Evolutionary conservation across 2,113 vertebrate species (phyloP).

Genomic region (Panurus biarmicus): DNA sequence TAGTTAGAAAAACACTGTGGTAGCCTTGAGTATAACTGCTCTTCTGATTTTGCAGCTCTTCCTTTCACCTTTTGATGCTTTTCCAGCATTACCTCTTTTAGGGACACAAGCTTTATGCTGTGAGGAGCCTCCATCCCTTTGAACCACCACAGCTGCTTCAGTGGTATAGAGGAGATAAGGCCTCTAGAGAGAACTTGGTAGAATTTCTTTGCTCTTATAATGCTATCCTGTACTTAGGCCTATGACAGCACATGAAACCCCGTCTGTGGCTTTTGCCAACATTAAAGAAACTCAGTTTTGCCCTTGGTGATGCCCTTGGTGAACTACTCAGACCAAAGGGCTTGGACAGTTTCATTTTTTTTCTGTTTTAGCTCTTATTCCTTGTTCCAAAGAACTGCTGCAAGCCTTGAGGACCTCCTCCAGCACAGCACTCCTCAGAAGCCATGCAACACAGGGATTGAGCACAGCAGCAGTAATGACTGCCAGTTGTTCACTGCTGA

Average conservation of each 20-base stretch:
- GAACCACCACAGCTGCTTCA: background rate
- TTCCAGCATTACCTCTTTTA: background rate
- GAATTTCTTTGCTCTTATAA: background rate
- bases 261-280: background rate
- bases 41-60: background rate
- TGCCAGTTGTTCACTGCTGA: background rate
- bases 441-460: background rate
- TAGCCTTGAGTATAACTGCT: background rate
- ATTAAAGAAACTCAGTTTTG: background rate
- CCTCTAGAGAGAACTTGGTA: background rate
- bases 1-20: background rate
- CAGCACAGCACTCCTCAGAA: background rate
- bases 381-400: background rate
- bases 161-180: background rate
- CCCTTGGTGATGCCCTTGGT: background rate
- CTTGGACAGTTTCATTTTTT: background rate
- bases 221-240: background rate
- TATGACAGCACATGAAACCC: background rate
- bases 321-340: background rate
- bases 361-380: background rate
- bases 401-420: background rate
- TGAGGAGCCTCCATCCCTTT: background rate
- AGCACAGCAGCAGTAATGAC: background rate
- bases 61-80: background rate
- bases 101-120: background rate